These are phyloP conservation scores for Corvus hawaiiensis DNA, from an alignment of 2,113 vertebrate genomes.

Conservation along the genomic window DNA sequence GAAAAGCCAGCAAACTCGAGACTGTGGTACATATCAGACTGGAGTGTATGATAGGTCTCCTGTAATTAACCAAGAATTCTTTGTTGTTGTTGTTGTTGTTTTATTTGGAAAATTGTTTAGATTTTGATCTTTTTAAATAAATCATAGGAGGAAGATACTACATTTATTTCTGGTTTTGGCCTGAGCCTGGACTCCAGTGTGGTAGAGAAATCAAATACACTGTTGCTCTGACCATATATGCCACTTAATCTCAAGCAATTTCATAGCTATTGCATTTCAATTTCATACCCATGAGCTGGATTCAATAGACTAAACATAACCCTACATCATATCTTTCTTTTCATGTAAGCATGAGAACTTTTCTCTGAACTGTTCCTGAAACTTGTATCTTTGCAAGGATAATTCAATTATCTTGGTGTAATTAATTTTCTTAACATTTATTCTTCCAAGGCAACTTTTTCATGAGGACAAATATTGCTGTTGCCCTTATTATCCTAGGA, in stretches of 20 bases:
- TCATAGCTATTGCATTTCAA: slow-evolving; percentile 41
- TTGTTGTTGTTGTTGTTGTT: not conserved
- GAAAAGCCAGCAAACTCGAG: not conserved
- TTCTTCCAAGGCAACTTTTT: not conserved
- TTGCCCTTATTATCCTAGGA: not conserved
- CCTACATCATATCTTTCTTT: not conserved
- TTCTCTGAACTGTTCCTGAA: not conserved
- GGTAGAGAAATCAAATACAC: not conserved
- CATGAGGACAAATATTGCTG: not conserved
- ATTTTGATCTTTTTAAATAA: not conserved
- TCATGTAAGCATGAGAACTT: not conserved
- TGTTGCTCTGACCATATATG: not conserved
- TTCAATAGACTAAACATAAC: not conserved
- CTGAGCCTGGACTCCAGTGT: not conserved
- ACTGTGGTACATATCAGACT: not conserved
- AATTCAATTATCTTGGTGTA: not conserved
- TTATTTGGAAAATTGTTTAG: not conserved
- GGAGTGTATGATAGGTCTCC: fast-evolving
- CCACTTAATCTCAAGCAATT: slow-evolving; percentile 13
- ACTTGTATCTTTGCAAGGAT: not conserved
- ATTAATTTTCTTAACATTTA: not conserved
- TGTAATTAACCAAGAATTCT: not conserved
- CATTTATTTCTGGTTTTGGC: not conserved
- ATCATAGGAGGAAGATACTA: not conserved
- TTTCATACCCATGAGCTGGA: slow-evolving; percentile 19